phyloP scores from a whole-genome alignment of 2,888 invertebrate genomes.

The Melanostoma mellinum region DNA sequence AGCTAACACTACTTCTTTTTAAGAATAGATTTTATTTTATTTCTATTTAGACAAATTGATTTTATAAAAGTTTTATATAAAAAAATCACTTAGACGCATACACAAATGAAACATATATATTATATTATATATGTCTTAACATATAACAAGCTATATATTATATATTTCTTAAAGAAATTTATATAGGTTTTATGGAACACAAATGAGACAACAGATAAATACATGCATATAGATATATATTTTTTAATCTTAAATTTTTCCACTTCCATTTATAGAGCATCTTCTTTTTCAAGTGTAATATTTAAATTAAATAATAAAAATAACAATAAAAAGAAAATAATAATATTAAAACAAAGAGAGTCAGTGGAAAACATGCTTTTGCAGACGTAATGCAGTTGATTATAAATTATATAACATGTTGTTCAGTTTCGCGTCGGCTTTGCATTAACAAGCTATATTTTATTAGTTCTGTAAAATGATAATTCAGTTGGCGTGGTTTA shows the following conservation, averaged over 20 bases:
- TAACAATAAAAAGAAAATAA: slow-evolving; percentile 20
- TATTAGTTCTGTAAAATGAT: slow-evolving; percentile 61
- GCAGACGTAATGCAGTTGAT: slow-evolving; percentile 62
- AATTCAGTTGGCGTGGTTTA: slow-evolving; percentile 40
- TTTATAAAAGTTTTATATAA: slow-evolving; percentile 56
- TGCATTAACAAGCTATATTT: slow-evolving; percentile 66
- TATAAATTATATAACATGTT: slow-evolving; percentile 44
- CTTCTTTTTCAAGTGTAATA: slow-evolving; percentile 66
- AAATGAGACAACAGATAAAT: slow-evolving; percentile 68
- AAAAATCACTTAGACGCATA: slow-evolving; percentile 65
- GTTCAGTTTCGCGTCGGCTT: slow-evolving; percentile 45
- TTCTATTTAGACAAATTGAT: slow-evolving; percentile 71
- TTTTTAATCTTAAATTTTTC: slow-evolving; percentile 67
- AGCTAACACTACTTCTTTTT: slow-evolving; percentile 67
- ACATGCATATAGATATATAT: slow-evolving; percentile 64
- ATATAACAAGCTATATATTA: slow-evolving; percentile 71
- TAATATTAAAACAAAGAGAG: slow-evolving; percentile 24
- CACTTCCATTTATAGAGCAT: slow-evolving; percentile 67
- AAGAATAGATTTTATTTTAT: slow-evolving; percentile 56
- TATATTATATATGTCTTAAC: slow-evolving; percentile 69
- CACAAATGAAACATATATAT: slow-evolving; percentile 69
- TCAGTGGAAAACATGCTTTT: slow-evolving; percentile 41
- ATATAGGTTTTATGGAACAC: slow-evolving; percentile 71
- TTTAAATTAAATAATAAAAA: slow-evolving; percentile 56
- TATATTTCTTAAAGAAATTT: slow-evolving; percentile 74